Evolutionary conservation across 2,113 vertebrate genomes (phyloP).

Genomic region (Passer montanus): DNA sequence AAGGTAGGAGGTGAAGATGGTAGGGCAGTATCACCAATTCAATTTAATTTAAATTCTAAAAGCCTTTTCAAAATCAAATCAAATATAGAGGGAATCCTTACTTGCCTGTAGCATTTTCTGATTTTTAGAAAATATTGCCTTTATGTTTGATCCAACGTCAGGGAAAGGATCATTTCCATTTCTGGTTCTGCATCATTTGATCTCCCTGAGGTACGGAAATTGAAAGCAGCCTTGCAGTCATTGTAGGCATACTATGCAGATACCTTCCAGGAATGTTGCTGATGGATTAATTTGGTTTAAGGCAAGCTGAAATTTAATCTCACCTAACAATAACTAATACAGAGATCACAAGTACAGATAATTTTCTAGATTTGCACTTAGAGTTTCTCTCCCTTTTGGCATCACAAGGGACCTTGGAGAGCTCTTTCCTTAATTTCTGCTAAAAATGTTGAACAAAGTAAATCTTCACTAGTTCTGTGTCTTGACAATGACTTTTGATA

Average conservation of each 20-base stretch:
- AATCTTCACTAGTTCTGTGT: not conserved
- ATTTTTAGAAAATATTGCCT: not conserved
- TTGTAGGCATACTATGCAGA: not conserved
- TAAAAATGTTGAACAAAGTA: not conserved
- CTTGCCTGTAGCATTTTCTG: too few relatives aligned
- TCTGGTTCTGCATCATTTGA: not conserved
- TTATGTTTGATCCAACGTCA: not conserved
- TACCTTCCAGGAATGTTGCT: not conserved
- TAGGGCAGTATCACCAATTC: not conserved
- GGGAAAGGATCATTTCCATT: not conserved
- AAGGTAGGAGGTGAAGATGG: not conserved
- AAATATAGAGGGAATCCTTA: not conserved
- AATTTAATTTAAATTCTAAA: slow-evolving; percentile 20
- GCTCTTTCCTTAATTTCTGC: not conserved
- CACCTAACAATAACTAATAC: not conserved
- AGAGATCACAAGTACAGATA: not conserved
- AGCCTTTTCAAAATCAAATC: slow-evolving; percentile 49
- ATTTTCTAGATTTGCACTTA: not conserved
- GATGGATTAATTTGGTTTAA: not conserved
- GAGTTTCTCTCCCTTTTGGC: not conserved
- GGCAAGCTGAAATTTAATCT: not conserved
- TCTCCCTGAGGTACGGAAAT: not conserved
- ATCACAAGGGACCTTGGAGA: not conserved
- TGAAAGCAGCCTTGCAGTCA: not conserved
- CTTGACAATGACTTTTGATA: not conserved